Conservation (phyloP, 2,797 vertebrate genomes). For the Perodicticus potto region DNA sequence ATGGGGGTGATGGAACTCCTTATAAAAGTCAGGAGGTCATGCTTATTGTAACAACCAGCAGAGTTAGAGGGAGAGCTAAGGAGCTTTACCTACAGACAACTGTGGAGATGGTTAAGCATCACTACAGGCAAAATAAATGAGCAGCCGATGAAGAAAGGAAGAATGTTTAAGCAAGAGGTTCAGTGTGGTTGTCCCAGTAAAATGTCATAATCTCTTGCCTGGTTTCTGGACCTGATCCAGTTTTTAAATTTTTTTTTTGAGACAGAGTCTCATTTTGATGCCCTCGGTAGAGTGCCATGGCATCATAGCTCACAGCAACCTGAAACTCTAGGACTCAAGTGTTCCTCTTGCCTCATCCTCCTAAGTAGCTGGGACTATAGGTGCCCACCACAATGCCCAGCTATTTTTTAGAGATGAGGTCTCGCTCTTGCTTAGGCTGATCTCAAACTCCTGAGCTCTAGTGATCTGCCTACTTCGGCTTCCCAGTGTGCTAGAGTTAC, state of each 20-base stretch:
- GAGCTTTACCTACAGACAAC: background rate
- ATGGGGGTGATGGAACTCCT: background rate
- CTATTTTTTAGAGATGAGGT: no score
- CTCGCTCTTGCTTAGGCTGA: no score
- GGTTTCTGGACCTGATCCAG: conserved; percentile 2
- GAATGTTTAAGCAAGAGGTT: background rate
- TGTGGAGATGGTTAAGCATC: background rate
- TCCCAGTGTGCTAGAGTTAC: no score
- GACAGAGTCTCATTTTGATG: no score
- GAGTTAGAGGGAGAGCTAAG: background rate
- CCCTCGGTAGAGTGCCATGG: no score
- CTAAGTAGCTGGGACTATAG: no score
- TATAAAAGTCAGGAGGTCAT: background rate
- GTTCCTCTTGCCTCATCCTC: no score
- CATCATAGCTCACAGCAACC: no score
- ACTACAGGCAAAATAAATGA: background rate
- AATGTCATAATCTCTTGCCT: background rate
- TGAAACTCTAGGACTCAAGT: no score
- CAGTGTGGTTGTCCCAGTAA: background rate
- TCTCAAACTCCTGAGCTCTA: no score
- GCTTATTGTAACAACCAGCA: background rate
- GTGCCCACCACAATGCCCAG: no score
- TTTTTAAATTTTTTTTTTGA: background rate
- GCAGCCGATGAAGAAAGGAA: background rate
- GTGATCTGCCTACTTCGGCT: no score